Conservation (phyloP, 1,140 invertebrate species). For the Drosophila arawakana region DNA sequence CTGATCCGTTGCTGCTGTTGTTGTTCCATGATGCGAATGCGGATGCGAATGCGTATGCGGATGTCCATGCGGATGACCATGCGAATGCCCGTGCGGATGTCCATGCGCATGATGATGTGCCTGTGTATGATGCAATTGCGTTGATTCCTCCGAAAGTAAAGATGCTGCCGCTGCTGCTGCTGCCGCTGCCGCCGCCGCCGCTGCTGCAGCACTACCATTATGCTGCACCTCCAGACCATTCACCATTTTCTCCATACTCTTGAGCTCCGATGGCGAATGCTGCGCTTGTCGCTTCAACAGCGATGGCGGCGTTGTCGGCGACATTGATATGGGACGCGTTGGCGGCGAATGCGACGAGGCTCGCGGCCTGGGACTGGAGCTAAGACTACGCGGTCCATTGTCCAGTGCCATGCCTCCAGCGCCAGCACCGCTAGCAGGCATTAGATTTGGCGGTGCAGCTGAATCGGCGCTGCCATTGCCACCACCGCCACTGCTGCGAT, state of each 20-base stretch:
- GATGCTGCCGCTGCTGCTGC: conserved; percentile 49
- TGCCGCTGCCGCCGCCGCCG: conserved; percentile 54
- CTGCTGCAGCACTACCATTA: conserved; percentile 71
- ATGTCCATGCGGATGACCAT: conserved; percentile 44
- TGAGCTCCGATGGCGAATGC: conserved; percentile 90
- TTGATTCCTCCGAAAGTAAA: conserved; percentile 60
- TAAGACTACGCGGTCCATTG: conserved; percentile 87
- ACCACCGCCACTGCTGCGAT: conserved; percentile 59
- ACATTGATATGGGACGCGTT: conserved; percentile 85
- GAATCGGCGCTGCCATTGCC: conserved; percentile 44
- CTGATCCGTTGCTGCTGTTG: conserved; percentile 70
- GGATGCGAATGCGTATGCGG: conserved; percentile 29
- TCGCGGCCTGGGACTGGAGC: conserved; percentile 88
- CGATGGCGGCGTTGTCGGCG: conserved; percentile 85
- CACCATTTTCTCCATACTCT: conserved; percentile 98
- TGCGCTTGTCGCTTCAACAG: conserved; percentile 68
- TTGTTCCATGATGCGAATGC: conserved; percentile 37
- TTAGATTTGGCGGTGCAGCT: conserved; percentile 39
- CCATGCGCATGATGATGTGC: conserved; percentile 43
- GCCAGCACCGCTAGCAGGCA: conserved; percentile 10
- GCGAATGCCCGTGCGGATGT: conserved; percentile 40
- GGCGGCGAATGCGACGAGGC: conserved; percentile 87
- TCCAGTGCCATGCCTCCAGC: conserved; percentile 54
- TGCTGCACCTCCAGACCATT: conserved; percentile 94
- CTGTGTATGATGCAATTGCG: conserved; percentile 60